Evolutionary conservation across 2,113 vertebrate genomes (phyloP).

Genomic region (Plecotus auritus): DNA sequence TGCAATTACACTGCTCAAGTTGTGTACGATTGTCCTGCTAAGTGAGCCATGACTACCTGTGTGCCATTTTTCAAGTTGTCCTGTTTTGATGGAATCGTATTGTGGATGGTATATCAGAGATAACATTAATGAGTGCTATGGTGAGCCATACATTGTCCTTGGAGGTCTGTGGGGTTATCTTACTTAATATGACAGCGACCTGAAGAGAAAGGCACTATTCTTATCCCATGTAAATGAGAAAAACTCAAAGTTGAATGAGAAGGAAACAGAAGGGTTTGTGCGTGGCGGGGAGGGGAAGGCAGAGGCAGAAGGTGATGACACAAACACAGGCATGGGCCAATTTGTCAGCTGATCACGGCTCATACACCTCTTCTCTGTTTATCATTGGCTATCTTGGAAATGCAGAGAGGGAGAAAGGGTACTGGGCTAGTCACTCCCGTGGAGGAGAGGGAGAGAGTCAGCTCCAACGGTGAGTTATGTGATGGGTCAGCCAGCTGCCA

Average conservation of each 20-base stretch:
- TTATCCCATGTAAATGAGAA: background rate
- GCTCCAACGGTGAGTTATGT: constrained; percentile 84
- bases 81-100: accelerated
- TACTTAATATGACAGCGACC: accelerated
- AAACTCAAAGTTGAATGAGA: background rate
- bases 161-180: accelerated
- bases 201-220: accelerated
- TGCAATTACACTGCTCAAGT: accelerated
- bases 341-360: background rate
- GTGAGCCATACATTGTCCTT: accelerated
- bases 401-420: background rate
- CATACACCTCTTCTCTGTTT: background rate
- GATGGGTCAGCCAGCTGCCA: constrained; percentile 84
- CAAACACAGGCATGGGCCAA: background rate
- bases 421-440: constrained; percentile 50
- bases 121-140: background rate
- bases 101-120: background rate
- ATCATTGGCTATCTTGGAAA: background rate
- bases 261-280: background rate
- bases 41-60: accelerated
- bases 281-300: accelerated
- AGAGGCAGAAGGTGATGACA: background rate
- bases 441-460: constrained; percentile 77
- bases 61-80: accelerated
- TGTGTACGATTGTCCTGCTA: accelerated